These are phyloP conservation scores for Bujurquina vittata DNA, from an alignment of 2,113 vertebrate species.

Conservation along the genomic window DNA sequence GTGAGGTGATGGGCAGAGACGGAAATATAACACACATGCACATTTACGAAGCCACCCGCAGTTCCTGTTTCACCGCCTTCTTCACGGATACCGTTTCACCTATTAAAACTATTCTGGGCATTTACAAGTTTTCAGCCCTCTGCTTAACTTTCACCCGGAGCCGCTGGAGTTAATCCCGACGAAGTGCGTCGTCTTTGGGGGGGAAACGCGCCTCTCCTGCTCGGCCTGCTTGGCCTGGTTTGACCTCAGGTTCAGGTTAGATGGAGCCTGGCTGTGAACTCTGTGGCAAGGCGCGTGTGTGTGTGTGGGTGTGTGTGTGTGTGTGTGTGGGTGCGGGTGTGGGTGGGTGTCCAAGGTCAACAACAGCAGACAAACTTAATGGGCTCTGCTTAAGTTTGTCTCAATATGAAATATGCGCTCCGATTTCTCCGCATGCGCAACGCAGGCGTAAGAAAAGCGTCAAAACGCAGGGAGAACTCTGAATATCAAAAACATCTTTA, in stretches of 20 bases:
- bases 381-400: too few species aligned
- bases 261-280: constrained; percentile 63
- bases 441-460: not conserved
- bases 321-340: not conserved
- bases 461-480: not conserved
- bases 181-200: not conserved
- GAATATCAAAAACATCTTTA: not conserved
- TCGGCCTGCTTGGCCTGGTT: constrained; percentile 27
- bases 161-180: not conserved
- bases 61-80: constrained; percentile 15
- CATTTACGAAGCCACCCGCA: not conserved
- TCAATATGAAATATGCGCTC: not conserved
- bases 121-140: constrained; percentile 33
- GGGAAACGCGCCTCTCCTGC: not conserved
- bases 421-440: not conserved
- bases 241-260: constrained; percentile 62
- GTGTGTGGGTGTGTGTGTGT: not conserved
- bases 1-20: not conserved
- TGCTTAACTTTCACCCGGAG: not conserved
- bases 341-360: constrained; percentile 1
- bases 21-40: not conserved
- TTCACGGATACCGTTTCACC: constrained; percentile 38
- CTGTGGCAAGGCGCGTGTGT: constrained; percentile 24
- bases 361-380: constrained; percentile 1
- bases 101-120: constrained; percentile 46